Conservation (phyloP, 2,888 invertebrate genomes). For the Oligia strigilis region DNA sequence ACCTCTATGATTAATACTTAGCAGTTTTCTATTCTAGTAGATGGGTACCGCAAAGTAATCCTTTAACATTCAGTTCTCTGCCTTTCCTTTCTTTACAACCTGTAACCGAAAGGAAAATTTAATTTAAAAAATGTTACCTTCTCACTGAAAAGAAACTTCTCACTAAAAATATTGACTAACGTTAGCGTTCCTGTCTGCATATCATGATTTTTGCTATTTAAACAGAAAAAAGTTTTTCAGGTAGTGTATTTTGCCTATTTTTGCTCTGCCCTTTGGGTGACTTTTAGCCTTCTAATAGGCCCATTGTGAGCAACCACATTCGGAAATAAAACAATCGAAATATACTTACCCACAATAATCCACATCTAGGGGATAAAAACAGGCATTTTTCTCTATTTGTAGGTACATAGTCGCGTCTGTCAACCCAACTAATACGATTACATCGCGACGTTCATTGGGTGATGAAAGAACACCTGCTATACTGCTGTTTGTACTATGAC, state of each 20-base stretch:
- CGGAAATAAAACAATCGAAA: background rate
- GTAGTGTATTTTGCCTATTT: background rate
- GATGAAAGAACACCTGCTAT: constrained; percentile 67
- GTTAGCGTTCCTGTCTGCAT: no score
- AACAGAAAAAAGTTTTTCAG: background rate
- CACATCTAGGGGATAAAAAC: constrained; percentile 12
- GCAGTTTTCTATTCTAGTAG: background rate
- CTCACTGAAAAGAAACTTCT: background rate
- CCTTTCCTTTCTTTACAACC: background rate
- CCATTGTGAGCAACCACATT: background rate
- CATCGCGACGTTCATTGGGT: constrained; percentile 57
- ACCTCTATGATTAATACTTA: no score
- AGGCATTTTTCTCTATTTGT: constrained; percentile 16
- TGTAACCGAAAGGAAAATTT: background rate
- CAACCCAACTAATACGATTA: constrained; percentile 62
- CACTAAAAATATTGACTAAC: background rate
- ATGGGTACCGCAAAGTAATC: background rate
- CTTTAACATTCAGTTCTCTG: background rate
- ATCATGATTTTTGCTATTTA: background rate
- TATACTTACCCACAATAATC: background rate
- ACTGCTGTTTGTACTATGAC: constrained; percentile 47
- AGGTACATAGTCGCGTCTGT: constrained; percentile 12
- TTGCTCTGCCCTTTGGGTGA: background rate
- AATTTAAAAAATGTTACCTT: background rate
- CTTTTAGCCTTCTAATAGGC: no score